phyloP scores from a whole-genome alignment of 2,113 vertebrate species.

The Zosterops hypoxanthus region DNA sequence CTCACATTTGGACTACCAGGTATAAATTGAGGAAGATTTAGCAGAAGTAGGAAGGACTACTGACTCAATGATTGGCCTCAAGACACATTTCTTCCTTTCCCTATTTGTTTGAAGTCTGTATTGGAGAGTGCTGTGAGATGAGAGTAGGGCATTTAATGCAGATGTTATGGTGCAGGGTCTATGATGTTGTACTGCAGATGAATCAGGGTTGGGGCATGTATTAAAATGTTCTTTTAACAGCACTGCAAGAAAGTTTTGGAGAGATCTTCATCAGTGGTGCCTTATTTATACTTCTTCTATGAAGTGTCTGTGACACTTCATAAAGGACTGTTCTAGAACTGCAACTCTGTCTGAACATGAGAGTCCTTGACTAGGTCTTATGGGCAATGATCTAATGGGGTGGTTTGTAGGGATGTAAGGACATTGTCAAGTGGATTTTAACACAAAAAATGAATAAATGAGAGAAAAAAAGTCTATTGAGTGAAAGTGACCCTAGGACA shows the following conservation, averaged over 20 bases:
- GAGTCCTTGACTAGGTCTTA: background rate
- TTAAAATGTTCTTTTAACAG: background rate
- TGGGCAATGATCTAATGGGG: background rate
- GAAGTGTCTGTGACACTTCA: background rate
- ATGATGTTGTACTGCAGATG: background rate
- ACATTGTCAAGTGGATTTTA: background rate
- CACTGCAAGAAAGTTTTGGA: background rate
- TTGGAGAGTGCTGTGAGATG: background rate
- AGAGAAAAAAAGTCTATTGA: background rate
- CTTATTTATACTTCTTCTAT: background rate
- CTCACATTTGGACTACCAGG: background rate
- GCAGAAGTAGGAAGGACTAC: background rate
- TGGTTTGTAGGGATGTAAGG: background rate
- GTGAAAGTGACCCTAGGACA: background rate
- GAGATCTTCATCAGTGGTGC: background rate
- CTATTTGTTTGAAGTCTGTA: background rate
- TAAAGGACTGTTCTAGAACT: background rate
- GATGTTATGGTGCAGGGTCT: background rate
- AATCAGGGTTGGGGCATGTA: background rate
- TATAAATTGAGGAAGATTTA: background rate
- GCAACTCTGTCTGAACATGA: background rate
- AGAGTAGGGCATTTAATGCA: background rate
- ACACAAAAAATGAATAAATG: background rate
- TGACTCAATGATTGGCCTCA: background rate
- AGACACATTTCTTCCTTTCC: background rate